These are phyloP conservation scores for Siphonodentalium dalli DNA, from an alignment of 2,888 invertebrate species.

Conservation along the genomic window DNA sequence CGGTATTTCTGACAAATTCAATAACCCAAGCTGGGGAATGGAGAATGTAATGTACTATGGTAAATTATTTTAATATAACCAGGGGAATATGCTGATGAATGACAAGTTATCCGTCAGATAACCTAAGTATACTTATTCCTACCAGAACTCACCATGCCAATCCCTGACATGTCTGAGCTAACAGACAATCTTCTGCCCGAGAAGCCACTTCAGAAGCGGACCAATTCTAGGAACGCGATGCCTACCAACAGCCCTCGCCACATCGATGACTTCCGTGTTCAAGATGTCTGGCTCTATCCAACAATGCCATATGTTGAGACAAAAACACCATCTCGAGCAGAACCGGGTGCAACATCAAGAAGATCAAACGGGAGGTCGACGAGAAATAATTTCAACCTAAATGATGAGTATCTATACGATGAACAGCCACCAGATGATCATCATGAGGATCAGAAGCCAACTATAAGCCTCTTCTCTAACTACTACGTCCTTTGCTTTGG, in stretches of 20 bases:
- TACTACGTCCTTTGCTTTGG: too few relatives aligned
- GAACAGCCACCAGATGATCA: conserved; percentile 25
- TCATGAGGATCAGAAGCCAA: neutral
- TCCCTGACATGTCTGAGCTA: conserved; percentile 34
- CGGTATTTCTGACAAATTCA: neutral
- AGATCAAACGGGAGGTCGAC: too few relatives aligned
- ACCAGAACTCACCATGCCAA: conserved; percentile 35
- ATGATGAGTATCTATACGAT: too few relatives aligned
- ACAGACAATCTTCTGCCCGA: conserved; percentile 16
- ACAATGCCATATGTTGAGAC: too few relatives aligned
- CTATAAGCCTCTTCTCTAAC: conserved; percentile 1
- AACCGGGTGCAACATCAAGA: too few relatives aligned
- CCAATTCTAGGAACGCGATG: neutral
- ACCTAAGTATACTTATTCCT: too few relatives aligned
- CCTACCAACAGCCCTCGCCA: neutral
- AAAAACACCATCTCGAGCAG: too few relatives aligned
- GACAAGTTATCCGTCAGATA: too few relatives aligned
- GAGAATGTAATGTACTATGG: neutral
- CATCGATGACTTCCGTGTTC: conserved; percentile 16
- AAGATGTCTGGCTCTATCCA: conserved; percentile 33
- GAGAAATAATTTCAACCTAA: too few relatives aligned
- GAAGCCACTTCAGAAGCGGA: conserved; percentile 7
- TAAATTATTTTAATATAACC: neutral
- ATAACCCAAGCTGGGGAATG: neutral
- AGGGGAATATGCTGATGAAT: too few relatives aligned